Base-by-base conservation (phyloP, 30 jellyfish, hydroid and myxozoan species). In the Hydractinia symbiolongicarpus region DNA sequence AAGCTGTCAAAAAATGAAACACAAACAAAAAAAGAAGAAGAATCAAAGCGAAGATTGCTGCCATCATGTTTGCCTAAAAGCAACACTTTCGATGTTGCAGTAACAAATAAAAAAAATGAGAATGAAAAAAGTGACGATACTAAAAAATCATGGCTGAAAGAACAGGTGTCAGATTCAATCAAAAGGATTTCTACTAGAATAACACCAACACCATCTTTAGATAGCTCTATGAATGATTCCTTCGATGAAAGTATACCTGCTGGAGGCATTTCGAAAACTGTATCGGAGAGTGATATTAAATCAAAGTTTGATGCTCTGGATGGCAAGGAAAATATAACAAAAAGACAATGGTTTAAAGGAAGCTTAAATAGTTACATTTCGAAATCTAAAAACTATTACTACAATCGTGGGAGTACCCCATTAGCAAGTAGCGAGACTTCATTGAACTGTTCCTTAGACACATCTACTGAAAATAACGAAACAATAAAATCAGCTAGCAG, bases 101-200 rank as follows among this genome's bases (percentile, higher is more conserved):
- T 30, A 30, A 64, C 9, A n/a, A 74, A 53, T 11, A n/a, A 66
- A 30, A 40, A 74, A 13, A 55, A 72, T 19, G 57, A 49, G 7
- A 72, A 44, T 72, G 19, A 8, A 55, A 72, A 15, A 20, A 16
- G 4, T 49, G 62, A 72, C 8, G 10, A 56, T 6, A 19, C 90
- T 4, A 78, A 85, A 88, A 66, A 90, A 60, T 85, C 87, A 10
- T 89, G 96, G 96, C 79, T 89, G 10, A 80, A 88, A 77, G 96
- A 84, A 61, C 96, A 89, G 56, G 96, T 89, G 5, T 78, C 96
- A 5, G 86, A 85, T 62, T 67, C 81, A 8, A 19, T 72, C 10
- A 72, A 72, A 15, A 4, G 50, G 50, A 49, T 72, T 30, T n/a
- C 81, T 4, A 72, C 81, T 21, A 44, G 62, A 30, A 44, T 10